Evolutionary conservation across 2,797 vertebrate genomes (phyloP).

Genomic region (Xenops minutus): DNA sequence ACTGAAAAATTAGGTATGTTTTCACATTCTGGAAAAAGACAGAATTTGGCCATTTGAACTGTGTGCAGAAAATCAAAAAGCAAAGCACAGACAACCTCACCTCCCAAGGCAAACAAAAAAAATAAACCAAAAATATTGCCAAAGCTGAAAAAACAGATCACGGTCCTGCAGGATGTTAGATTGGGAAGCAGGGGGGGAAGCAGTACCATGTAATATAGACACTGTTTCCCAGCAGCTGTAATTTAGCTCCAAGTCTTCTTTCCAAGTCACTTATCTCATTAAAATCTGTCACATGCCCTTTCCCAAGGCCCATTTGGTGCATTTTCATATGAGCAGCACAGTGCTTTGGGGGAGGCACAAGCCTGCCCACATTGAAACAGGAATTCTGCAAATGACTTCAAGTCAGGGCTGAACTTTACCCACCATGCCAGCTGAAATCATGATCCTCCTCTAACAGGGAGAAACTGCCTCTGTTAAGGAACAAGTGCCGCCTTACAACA

Average conservation of each 20-base stretch:
- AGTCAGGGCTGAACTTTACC: neutral
- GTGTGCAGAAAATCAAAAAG: neutral
- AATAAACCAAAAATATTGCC: neutral
- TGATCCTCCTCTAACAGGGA: neutral
- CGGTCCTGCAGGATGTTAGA: neutral
- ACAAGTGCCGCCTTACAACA: neutral
- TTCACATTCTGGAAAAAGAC: neutral
- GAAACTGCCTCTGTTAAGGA: neutral
- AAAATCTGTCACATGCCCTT: constrained; percentile 1
- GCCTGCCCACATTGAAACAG: fast-evolving
- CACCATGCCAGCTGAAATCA: neutral
- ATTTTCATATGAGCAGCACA: neutral
- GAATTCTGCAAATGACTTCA: neutral
- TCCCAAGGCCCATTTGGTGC: neutral
- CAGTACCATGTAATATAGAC: neutral
- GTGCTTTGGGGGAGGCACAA: neutral
- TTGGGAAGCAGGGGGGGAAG: neutral
- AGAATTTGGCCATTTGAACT: neutral
- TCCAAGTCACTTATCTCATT: constrained; percentile 31
- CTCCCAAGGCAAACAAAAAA: neutral
- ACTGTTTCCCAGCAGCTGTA: neutral
- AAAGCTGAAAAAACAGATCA: constrained; percentile 9
- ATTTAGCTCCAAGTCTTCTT: neutral
- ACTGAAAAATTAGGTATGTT: neutral
- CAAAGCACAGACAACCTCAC: neutral